Conservation (phyloP, 1,140 invertebrate genomes). For the Drosophila sp. region DNA sequence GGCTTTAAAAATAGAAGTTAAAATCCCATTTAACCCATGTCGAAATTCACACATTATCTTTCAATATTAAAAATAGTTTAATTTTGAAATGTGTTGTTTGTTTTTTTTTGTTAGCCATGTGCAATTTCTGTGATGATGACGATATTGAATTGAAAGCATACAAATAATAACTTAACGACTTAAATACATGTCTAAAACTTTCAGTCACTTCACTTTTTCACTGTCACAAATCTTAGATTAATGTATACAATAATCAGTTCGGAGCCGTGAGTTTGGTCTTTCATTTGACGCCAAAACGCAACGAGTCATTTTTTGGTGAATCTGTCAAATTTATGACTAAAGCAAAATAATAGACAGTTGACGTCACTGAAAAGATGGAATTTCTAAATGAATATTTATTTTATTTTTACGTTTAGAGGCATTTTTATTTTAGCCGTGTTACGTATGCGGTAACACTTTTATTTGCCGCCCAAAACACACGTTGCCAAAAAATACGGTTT, state of each 20-base stretch:
- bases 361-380: conserved; percentile 76
- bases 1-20: too few species aligned
- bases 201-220: background rate
- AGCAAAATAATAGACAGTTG: conserved; percentile 71
- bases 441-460: conserved; percentile 70
- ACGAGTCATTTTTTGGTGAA: conserved; percentile 24
- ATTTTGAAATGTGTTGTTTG: too few species aligned
- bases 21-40: too few species aligned
- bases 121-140: too few species aligned
- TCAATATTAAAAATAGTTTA: too few species aligned
- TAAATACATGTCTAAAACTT: background rate
- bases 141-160: background rate
- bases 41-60: too few species aligned
- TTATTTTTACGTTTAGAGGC: conserved; percentile 58
- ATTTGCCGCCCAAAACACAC: conserved; percentile 34
- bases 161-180: background rate
- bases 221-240: conserved; percentile 17
- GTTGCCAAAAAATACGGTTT: conserved; percentile 36
- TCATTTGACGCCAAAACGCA: conserved; percentile 7
- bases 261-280: conserved; percentile 21
- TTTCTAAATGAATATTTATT: conserved; percentile 75
- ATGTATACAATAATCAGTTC: conserved; percentile 6
- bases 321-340: conserved; percentile 78
- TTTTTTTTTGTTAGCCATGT: too few species aligned
- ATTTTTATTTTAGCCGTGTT: conserved; percentile 42